phyloP scores from a whole-genome alignment of 2,113 vertebrate genomes.

The Illadopsis cleaveri region DNA sequence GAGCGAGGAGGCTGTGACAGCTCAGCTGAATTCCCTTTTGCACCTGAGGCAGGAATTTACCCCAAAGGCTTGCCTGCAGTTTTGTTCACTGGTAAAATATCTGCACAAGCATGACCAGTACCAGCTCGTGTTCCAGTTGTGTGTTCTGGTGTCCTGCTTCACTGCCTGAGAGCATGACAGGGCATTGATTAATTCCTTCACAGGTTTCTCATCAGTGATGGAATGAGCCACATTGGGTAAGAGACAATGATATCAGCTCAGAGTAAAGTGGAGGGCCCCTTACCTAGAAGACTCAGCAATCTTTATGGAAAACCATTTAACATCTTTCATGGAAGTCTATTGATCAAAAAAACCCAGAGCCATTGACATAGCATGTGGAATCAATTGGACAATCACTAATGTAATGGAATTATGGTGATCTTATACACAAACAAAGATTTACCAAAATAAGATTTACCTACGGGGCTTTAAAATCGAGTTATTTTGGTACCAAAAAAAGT shows the following conservation, averaged over 20 bases:
- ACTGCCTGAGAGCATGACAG: background rate
- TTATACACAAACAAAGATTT: conserved; percentile 61
- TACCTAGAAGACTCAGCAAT: background rate
- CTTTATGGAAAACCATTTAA: conserved; percentile 54
- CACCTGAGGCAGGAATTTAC: background rate
- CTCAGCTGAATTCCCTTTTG: background rate
- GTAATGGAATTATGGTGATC: conserved; percentile 65
- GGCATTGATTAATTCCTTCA: background rate
- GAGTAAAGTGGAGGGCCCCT: background rate
- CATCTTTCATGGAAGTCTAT: background rate
- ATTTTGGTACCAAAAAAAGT: conserved; percentile 76
- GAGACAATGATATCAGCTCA: background rate
- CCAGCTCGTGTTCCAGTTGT: background rate
- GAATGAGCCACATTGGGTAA: background rate
- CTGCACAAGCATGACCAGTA: background rate
- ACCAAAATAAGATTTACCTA: conserved; percentile 71
- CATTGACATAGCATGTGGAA: conserved; percentile 58
- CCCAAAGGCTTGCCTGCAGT: background rate
- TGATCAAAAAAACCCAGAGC: conserved; percentile 3
- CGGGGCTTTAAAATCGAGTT: conserved; percentile 73
- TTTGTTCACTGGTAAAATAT: background rate
- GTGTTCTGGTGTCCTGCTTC: background rate
- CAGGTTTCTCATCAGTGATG: background rate
- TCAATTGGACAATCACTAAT: conserved; percentile 72
- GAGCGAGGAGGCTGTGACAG: background rate